Evolutionary conservation across 1,140 invertebrate species (phyloP).

Genomic region (Plectrocnemia conspersa): DNA sequence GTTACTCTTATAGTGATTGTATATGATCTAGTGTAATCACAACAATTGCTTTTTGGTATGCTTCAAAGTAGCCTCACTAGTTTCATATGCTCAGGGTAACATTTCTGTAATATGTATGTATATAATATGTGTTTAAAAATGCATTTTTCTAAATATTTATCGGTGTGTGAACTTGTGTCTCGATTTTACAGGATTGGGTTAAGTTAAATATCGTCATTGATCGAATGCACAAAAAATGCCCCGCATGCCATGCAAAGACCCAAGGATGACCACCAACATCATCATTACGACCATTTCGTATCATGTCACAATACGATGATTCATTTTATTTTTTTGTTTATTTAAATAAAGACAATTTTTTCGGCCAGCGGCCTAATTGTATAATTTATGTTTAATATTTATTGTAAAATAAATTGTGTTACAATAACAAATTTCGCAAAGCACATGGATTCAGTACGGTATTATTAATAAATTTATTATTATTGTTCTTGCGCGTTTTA

Average conservation of each 20-base stretch:
- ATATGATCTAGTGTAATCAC: neutral
- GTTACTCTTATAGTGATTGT: neutral
- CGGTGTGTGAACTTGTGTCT: conserved; percentile 15
- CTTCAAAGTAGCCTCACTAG: neutral
- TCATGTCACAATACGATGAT: too few relatives aligned
- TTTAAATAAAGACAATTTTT: too few relatives aligned
- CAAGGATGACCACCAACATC: neutral
- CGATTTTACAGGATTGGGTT: conserved; percentile 36
- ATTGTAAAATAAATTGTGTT: too few relatives aligned
- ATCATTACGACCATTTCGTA: neutral
- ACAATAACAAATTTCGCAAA: too few relatives aligned
- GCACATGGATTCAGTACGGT: too few relatives aligned
- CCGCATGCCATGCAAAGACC: neutral
- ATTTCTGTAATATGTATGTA: neutral
- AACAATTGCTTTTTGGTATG: neutral
- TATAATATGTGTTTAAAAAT: neutral
- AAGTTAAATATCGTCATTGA: conserved; percentile 21
- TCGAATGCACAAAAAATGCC: neutral
- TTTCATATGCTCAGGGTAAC: neutral
- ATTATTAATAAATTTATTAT: too few relatives aligned
- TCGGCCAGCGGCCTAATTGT: too few relatives aligned
- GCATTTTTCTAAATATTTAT: neutral
- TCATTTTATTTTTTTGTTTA: too few relatives aligned
- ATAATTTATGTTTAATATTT: too few relatives aligned
- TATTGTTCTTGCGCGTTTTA: too few relatives aligned